Evolutionary conservation across 2,113 vertebrate species (phyloP).

Genomic region (Chascanopsetta lugubris): DNA sequence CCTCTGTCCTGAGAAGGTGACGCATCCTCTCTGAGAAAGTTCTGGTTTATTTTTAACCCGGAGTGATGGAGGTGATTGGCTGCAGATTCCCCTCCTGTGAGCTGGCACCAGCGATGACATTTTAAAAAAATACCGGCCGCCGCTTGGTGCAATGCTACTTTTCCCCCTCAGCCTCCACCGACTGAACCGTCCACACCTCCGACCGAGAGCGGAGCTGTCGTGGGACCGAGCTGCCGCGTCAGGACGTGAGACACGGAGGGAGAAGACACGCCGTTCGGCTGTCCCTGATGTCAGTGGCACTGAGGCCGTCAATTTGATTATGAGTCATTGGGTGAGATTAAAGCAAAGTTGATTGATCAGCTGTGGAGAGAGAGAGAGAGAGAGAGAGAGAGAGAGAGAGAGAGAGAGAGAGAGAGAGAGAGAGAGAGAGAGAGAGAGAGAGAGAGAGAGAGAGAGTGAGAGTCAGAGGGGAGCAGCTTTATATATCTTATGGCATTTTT

Average conservation of each 20-base stretch:
- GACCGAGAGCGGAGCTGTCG: slow-evolving; percentile 13
- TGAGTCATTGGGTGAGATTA: slow-evolving; percentile 77
- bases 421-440: too few species aligned
- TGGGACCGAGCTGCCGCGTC: slow-evolving; percentile 4
- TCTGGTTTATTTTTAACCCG: slow-evolving; percentile 13
- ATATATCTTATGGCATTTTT: slow-evolving; percentile 21
- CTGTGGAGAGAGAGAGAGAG: slow-evolving; percentile 43
- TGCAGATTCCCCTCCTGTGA: slow-evolving; percentile 16
- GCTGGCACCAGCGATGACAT: slow-evolving; percentile 33
- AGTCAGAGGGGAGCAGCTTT: slow-evolving; percentile 24
- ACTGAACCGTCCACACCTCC: slow-evolving; percentile 23
- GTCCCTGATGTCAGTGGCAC: slow-evolving; percentile 4
- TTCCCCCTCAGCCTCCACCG: slow-evolving; percentile 17
- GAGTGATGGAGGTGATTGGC: slow-evolving; percentile 24
- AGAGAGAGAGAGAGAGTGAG: too few species aligned
- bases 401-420: too few species aligned
- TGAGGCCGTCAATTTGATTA: slow-evolving; percentile 69
- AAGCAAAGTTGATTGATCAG: slow-evolving; percentile 77
- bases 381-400: too few species aligned
- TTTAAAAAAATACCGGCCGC: slow-evolving; percentile 12
- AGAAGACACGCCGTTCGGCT: neutral
- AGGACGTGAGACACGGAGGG: neutral
- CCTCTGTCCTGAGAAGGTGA: neutral
- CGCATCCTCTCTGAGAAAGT: neutral
- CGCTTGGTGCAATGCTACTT: slow-evolving; percentile 2